Evolutionary conservation across 2,888 invertebrate species (phyloP), one percentile per base, ranked within the genome.

Genomic region (Bellardia bayeri): DNA sequence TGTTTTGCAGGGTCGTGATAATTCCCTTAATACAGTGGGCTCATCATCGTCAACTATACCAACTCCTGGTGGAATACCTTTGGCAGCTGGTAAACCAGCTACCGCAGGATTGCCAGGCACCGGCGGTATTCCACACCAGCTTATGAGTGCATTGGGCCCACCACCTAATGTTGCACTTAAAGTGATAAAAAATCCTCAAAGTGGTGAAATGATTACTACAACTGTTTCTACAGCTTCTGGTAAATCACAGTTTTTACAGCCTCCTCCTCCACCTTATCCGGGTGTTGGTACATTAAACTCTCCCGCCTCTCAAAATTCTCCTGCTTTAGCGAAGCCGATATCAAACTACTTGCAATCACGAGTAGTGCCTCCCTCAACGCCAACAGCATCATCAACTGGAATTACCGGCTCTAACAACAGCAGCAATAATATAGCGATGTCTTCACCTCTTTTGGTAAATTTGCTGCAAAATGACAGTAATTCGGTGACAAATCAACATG

Each of bases 371-470:
- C 49, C 82, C 7, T 45, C 85, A 23, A 42, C 85, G 1, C 23
- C 79, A 40, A 49, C 81, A 61, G 79, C 86, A 63, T 61, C 88
- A 40, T 69, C 64, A 88, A 78, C 87, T 87, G 72, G 84, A 88
- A 9, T 54, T 58, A 37, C 78, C 45, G 33, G 42, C 37, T 16
- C 56, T 40, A 51, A 33, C 71, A 61, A 64, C 16, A 58, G 75
- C 79, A 89, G 90, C 68, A 92, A 91, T 85, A 94, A 95, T 88
- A 97, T 97, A 89, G 97, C 97, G 82, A 95, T 97, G 93, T 98
- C 96, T 89, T 98, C 98, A 92, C 98, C 98, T 33, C 94, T 98
- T 89, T 94, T 98, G 89, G 98, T 98, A 49, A 98, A 98, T 94
- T 94, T 98, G 90, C 94, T 98, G 90, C 98, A 98, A 94, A 98